These are phyloP conservation scores for Prochilodus magdalenae DNA, from an alignment of 2,113 vertebrate genomes.

Conservation along the genomic window DNA sequence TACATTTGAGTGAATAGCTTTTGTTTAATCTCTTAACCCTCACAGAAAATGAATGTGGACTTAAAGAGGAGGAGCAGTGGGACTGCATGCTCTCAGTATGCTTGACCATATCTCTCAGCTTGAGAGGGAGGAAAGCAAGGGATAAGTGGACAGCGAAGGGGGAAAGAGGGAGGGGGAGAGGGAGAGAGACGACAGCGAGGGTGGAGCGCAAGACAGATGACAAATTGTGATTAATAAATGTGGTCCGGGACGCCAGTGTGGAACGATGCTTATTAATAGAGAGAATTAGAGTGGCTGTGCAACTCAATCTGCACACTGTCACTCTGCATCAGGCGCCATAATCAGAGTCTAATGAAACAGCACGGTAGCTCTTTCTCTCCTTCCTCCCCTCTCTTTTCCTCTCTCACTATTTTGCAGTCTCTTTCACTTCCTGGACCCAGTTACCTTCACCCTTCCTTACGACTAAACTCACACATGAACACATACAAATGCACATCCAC, in stretches of 20 bases:
- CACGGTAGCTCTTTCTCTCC: constrained; percentile 54
- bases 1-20: constrained; percentile 66
- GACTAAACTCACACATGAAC: constrained; percentile 2
- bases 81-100: constrained; percentile 61
- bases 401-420: background rate
- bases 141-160: constrained; percentile 72
- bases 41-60: constrained; percentile 60
- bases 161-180: constrained; percentile 44
- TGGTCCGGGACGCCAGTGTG: constrained; percentile 77
- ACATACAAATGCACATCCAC: constrained; percentile 13
- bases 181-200: constrained; percentile 52
- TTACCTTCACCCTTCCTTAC: constrained; percentile 13
- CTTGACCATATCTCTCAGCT: constrained; percentile 61
- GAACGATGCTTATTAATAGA: constrained; percentile 83
- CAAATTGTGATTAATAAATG: constrained; percentile 88
- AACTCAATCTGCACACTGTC: constrained; percentile 84
- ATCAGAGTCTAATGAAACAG: constrained; percentile 83
- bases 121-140: constrained; percentile 58
- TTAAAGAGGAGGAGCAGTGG: constrained; percentile 55
- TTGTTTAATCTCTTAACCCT: constrained; percentile 69
- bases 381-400: background rate
- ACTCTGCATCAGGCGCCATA: constrained; percentile 82
- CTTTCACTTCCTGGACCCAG: constrained; percentile 6
- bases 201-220: constrained; percentile 78
- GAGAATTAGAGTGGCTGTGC: constrained; percentile 82